These are phyloP conservation scores for Heptranchias perlo DNA, from an alignment of 2,113 vertebrate species.

Conservation along the genomic window DNA sequence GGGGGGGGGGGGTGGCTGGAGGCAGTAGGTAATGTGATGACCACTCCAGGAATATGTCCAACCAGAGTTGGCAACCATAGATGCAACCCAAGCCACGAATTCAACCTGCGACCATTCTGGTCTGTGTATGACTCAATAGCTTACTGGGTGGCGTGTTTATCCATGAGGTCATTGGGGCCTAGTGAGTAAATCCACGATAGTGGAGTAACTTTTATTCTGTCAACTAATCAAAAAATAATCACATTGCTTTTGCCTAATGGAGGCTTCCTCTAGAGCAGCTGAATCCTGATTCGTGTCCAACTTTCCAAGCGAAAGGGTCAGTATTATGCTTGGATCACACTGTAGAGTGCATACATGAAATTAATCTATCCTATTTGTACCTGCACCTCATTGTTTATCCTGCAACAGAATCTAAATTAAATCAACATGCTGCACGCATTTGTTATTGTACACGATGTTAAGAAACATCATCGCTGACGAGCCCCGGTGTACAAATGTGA, in stretches of 20 bases:
- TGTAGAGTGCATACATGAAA: neutral
- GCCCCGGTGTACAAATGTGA: too few species aligned
- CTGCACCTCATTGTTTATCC: neutral
- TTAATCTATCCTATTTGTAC: neutral
- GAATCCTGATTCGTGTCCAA: neutral
- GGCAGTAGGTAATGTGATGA: neutral
- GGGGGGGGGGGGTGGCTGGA: neutral
- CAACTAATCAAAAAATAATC: neutral
- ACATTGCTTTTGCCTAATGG: neutral
- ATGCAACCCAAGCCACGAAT: neutral
- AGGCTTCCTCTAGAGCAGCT: neutral
- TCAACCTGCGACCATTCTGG: neutral
- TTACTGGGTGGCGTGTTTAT: neutral
- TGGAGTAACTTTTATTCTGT: neutral
- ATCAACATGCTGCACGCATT: neutral
- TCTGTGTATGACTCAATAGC: neutral
- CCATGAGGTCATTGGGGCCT: neutral
- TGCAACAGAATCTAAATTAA: neutral
- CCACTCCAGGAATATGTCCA: neutral
- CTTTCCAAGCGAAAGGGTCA: neutral
- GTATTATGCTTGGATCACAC: conserved; percentile 14
- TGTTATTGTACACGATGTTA: neutral
- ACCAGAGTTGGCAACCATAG: neutral
- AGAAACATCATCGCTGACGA: neutral
- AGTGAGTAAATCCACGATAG: neutral